phyloP scores from a whole-genome alignment of 2,888 invertebrate genomes.

The Osedax fenrisi region DNA sequence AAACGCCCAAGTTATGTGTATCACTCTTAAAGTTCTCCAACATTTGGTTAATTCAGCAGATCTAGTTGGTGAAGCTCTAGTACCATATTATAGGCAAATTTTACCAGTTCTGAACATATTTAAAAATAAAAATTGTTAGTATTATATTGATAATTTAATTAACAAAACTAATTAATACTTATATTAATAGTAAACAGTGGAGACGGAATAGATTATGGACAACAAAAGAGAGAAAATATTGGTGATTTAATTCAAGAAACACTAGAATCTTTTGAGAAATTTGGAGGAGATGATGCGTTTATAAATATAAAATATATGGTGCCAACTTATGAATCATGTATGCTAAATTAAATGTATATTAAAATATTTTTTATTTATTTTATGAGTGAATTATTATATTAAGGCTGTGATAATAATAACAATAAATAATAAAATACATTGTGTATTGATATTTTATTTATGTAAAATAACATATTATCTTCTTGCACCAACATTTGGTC shows the following conservation, averaged over 20 bases:
- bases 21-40: constrained; percentile 71
- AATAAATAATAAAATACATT: too few species aligned
- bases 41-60: constrained; percentile 64
- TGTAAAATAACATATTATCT: constrained; percentile 59
- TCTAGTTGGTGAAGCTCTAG: constrained; percentile 77
- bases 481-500: constrained; percentile 87
- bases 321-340: constrained; percentile 82
- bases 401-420: too few species aligned
- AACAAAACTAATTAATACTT: neutral
- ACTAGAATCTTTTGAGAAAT: constrained; percentile 73
- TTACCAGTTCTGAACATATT: constrained; percentile 76
- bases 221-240: constrained; percentile 71
- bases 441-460: neutral
- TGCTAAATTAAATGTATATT: constrained; percentile 48
- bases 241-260: constrained; percentile 81
- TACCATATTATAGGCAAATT: constrained; percentile 90
- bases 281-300: constrained; percentile 88
- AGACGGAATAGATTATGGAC: constrained; percentile 76
- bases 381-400: too few species aligned
- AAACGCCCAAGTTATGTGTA: constrained; percentile 67
- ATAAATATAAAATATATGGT: constrained; percentile 96
- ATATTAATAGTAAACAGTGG: constrained; percentile 69
- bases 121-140: constrained; percentile 60
- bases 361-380: too few species aligned
- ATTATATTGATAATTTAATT: neutral